Base-by-base conservation (phyloP, 2,888 invertebrate species). In the Oxytorus armatus region DNA sequence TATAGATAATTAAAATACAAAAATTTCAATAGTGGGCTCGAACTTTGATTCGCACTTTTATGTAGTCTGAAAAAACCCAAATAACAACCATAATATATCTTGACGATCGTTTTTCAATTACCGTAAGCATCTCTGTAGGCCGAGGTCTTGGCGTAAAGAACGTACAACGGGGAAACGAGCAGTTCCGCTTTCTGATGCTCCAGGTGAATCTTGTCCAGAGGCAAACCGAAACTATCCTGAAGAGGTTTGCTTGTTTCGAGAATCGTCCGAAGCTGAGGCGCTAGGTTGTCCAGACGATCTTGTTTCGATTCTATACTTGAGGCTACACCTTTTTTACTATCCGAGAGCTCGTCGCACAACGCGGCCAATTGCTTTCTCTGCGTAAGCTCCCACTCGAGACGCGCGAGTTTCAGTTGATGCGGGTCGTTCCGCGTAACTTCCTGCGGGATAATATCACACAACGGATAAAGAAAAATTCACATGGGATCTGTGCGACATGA, bases 321-420 rank as follows among this genome's bases (percentile, higher is more conserved):
- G 0, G 95, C 95, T 1, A 97, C 95, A 55, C 94, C 93, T 86
- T 97, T 96, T 89, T 97, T 98, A 33, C 95, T 95, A 23, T 95
- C 94, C 47, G 96, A 94, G 5, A 97, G 92, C 81, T 96, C 95
- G 87, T 95, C 95, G 87, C 97, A 96, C 29, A 96, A 94, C 42
- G 95, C 94, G 0, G 97, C 95, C 53, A 98, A 92, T 86, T 96
- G 95, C 89, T 98, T 96, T 0, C 99, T 94, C 90, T 98, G 97
- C 16, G 95, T 95, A 65, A 98, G 92, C 91, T 99, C 99, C 96
- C 97, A 98, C 89, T 98, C 97, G 36, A 99, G 92, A 80, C 98
- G 94, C 23, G 97, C 97, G 80, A 98, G 92, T 88, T 96, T 96
- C 79, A 96, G 93, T 86, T 96, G 96, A 92, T 99, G 98, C 47